Evolutionary conservation across 2,113 vertebrate genomes (phyloP).

Genomic region (Nanorana parkeri): DNA sequence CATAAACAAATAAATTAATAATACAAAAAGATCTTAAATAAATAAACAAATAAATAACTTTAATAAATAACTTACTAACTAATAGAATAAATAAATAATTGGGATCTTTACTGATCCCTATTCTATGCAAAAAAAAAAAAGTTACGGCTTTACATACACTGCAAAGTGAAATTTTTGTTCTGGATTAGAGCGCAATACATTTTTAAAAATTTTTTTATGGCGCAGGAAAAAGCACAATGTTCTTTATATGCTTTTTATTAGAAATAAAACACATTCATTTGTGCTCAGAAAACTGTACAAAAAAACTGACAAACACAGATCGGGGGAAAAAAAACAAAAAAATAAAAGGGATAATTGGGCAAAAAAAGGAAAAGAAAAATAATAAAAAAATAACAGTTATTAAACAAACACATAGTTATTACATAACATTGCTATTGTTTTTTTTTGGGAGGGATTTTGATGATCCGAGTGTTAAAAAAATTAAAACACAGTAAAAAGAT

Average conservation of each 20-base stretch:
- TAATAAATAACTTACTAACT: too few relatives aligned
- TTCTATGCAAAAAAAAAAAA: too few relatives aligned
- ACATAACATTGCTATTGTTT: conserved; percentile 82
- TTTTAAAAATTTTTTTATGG: conserved; percentile 1
- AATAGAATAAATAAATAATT: too few relatives aligned
- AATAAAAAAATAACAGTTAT: conserved; percentile 74
- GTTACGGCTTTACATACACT: too few relatives aligned
- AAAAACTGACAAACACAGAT: conserved; percentile 66
- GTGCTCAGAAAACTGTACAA: conserved; percentile 97
- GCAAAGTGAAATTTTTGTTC: too few relatives aligned
- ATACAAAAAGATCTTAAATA: too few relatives aligned
- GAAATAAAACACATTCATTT: conserved; percentile 96
- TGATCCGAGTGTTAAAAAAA: conserved; percentile 58
- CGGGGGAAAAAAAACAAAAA: conserved; percentile 60
- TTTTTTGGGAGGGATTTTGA: conserved; percentile 62
- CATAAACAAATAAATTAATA: too few relatives aligned
- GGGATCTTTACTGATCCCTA: too few relatives aligned
- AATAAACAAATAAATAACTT: too few relatives aligned
- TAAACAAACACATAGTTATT: conserved; percentile 83
- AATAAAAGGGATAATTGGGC: conserved; percentile 60
- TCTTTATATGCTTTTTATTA: conserved; percentile 83
- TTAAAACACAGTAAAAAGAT: conserved; percentile 91
- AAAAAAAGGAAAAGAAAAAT: conserved; percentile 19
- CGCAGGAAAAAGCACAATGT: conserved; percentile 45
- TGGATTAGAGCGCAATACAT: too few relatives aligned